These are phyloP conservation scores for Lasioglossum villosulum DNA, from an alignment of 2,888 invertebrate species.

Conservation along the genomic window DNA sequence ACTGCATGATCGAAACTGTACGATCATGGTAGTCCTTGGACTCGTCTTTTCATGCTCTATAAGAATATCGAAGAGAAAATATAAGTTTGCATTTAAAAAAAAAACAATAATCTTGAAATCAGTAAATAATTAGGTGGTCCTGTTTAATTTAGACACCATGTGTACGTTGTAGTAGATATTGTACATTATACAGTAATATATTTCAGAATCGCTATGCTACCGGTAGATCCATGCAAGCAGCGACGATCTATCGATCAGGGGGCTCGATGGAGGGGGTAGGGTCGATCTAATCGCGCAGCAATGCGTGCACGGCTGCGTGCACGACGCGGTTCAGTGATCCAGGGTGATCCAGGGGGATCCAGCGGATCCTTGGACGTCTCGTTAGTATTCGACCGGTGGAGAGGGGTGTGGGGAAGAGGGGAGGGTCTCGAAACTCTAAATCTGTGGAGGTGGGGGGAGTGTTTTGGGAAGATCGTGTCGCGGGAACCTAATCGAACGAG, in stretches of 20 bases:
- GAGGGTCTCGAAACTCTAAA: neutral
- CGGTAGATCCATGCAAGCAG: neutral
- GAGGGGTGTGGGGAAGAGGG: neutral
- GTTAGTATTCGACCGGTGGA: slow-evolving; percentile 24
- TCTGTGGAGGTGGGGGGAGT: neutral
- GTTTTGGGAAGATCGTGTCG: slow-evolving; percentile 12
- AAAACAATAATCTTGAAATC: neutral
- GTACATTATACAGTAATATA: neutral
- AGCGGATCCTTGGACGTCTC: slow-evolving; percentile 31
- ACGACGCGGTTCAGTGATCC: slow-evolving; percentile 71
- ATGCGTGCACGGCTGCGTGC: slow-evolving; percentile 78
- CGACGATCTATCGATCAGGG: neutral
- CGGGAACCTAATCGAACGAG: slow-evolving; percentile 18
- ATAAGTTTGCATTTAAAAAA: neutral
- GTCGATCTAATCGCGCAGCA: slow-evolving; percentile 77
- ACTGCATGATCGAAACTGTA: neutral
- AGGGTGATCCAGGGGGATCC: slow-evolving; percentile 29
- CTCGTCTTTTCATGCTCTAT: neutral
- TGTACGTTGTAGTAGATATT: neutral
- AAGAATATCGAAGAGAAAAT: neutral
- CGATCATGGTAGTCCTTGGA: neutral
- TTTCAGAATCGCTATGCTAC: neutral
- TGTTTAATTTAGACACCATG: neutral
- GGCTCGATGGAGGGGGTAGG: neutral
- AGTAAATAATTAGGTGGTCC: neutral